Conservation (phyloP, 2,113 vertebrate species). For the Nannobrachium achirus region DNA sequence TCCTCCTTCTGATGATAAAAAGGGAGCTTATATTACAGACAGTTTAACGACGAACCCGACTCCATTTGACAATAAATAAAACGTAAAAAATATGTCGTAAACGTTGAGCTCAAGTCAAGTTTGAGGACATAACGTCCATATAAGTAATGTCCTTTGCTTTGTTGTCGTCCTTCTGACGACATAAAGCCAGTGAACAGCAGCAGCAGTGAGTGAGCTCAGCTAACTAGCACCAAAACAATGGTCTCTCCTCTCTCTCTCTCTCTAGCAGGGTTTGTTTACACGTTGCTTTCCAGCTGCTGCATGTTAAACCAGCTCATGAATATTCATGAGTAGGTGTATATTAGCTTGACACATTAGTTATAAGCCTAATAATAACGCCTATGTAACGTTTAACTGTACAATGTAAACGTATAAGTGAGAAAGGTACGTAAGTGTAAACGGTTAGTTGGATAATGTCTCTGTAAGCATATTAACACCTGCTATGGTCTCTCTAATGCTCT, state of each 20-base stretch:
- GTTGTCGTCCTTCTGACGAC: constrained; percentile 26
- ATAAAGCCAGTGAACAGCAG: constrained; percentile 36
- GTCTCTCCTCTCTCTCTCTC: too few relatives aligned
- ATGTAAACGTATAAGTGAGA: neutral
- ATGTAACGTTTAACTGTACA: constrained; percentile 5
- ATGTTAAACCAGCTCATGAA: too few relatives aligned
- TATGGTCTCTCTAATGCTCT: too few relatives aligned
- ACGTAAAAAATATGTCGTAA: neutral
- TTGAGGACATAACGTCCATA: neutral
- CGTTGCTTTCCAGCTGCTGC: constrained; percentile 38
- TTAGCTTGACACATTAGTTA: constrained; percentile 27
- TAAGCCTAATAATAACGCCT: constrained; percentile 7
- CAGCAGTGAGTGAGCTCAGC: neutral
- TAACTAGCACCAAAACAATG: constrained; percentile 43
- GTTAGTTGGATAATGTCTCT: too few relatives aligned
- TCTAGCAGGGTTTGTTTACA: constrained; percentile 47
- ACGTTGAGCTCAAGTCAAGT: constrained; percentile 23
- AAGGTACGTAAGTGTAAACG: too few relatives aligned
- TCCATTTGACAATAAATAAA: constrained; percentile 80
- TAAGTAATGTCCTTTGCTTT: neutral
- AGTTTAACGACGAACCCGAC: constrained; percentile 62
- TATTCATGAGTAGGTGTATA: constrained; percentile 20
- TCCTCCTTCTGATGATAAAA: too few relatives aligned
- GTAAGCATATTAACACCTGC: too few relatives aligned
- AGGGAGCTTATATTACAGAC: too few relatives aligned